phyloP scores from a whole-genome alignment of 2,888 invertebrate species.

The Camponotus fellah region DNA sequence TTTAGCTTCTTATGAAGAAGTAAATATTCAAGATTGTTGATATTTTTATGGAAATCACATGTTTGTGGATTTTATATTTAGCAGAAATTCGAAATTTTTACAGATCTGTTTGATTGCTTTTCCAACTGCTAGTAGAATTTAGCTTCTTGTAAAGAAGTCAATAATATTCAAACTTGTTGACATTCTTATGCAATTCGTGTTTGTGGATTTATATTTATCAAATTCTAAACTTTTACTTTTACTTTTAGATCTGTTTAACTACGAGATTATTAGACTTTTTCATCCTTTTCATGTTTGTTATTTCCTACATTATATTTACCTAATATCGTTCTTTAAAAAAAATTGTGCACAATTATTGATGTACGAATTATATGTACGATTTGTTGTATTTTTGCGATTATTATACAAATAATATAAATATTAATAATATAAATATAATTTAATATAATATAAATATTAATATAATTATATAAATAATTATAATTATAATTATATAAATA shows the following conservation, averaged over 20 bases:
- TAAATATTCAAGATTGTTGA: neutral
- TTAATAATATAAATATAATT: neutral
- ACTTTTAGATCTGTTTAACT: neutral
- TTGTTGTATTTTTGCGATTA: neutral
- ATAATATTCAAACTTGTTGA: neutral
- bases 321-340: neutral
- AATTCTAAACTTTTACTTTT: neutral
- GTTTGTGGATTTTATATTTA: neutral
- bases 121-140: neutral
- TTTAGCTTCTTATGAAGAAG: neutral
- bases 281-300: neutral
- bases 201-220: neutral
- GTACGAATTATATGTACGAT: neutral
- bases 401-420: neutral
- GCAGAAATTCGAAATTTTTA: neutral
- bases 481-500: too few species aligned
- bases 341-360: neutral
- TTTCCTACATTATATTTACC: neutral
- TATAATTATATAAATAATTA: too few species aligned
- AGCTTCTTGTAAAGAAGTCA: neutral
- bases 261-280: neutral
- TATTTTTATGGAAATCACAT: neutral
- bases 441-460: too few species aligned
- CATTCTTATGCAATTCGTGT: neutral
- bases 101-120: neutral